phyloP scores from a whole-genome alignment of 2,113 vertebrate genomes.

The Pithys albifrons region DNA sequence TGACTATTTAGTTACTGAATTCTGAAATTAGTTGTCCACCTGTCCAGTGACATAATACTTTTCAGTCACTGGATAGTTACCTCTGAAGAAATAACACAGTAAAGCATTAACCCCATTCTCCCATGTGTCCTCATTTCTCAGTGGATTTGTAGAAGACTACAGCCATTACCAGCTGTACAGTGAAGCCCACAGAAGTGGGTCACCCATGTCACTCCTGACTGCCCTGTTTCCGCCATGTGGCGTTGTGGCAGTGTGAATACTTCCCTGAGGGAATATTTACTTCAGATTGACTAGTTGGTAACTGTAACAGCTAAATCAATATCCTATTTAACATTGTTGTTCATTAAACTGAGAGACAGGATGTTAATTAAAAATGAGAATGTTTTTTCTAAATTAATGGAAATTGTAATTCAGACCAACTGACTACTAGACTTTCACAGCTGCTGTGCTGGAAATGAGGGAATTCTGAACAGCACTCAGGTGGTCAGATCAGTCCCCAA shows the following conservation, averaged over 20 bases:
- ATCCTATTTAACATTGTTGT: not conserved
- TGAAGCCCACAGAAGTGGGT: not conserved
- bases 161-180: not conserved
- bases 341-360: not conserved
- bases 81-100: not conserved
- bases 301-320: not conserved
- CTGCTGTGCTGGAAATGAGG: not conserved
- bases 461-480: not conserved
- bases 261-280: not conserved
- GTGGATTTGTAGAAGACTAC: not conserved
- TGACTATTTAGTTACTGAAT: not conserved
- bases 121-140: not conserved
- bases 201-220: not conserved
- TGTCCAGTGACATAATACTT: not conserved
- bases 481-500: not conserved
- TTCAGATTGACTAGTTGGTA: not conserved
- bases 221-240: not conserved
- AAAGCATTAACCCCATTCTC: not conserved
- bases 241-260: not conserved
- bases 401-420: not conserved
- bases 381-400: not conserved
- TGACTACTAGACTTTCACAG: not conserved
- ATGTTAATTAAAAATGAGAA: not conserved
- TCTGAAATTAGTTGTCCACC: not conserved
- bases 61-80: not conserved